Conservation (phyloP, 2,888 invertebrate genomes). For the Phorcus lineatus region DNA sequence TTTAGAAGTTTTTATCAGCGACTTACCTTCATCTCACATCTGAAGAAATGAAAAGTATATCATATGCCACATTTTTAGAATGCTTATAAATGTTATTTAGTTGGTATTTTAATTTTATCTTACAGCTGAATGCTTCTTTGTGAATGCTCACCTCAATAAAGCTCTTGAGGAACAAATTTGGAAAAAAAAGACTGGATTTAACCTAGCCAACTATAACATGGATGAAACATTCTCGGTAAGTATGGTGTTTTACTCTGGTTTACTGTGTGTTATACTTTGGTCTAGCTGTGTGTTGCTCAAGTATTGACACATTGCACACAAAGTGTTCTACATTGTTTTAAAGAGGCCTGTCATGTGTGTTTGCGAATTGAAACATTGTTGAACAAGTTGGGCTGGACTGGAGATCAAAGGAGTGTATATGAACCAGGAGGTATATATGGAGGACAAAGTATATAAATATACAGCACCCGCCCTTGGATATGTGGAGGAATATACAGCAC, state of each 20-base stretch:
- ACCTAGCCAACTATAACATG: slow-evolving; percentile 68
- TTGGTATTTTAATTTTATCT: background rate
- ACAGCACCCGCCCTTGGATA: no score
- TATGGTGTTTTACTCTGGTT: slow-evolving; percentile 17
- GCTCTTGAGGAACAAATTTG: slow-evolving; percentile 65
- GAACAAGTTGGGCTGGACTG: background rate
- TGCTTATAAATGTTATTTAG: no score
- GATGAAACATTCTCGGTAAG: slow-evolving; percentile 65
- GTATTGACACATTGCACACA: slow-evolving; percentile 1
- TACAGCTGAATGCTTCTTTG: slow-evolving; percentile 63
- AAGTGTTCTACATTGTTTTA: slow-evolving; percentile 9
- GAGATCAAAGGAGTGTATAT: background rate
- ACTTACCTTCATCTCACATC: no score
- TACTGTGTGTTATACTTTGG: background rate
- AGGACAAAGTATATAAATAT: no score
- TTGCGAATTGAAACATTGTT: slow-evolving; percentile 12
- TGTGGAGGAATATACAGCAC: no score
- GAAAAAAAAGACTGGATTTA: slow-evolving; percentile 67
- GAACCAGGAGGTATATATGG: background rate
- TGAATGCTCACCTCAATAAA: slow-evolving; percentile 64
- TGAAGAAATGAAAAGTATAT: no score
- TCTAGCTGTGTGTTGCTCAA: background rate
- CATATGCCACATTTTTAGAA: no score
- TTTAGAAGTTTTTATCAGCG: no score
- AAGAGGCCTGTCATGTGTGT: background rate